These are phyloP conservation scores for Lethocerus indicus DNA, from an alignment of 1,140 invertebrate genomes.

Conservation along the genomic window DNA sequence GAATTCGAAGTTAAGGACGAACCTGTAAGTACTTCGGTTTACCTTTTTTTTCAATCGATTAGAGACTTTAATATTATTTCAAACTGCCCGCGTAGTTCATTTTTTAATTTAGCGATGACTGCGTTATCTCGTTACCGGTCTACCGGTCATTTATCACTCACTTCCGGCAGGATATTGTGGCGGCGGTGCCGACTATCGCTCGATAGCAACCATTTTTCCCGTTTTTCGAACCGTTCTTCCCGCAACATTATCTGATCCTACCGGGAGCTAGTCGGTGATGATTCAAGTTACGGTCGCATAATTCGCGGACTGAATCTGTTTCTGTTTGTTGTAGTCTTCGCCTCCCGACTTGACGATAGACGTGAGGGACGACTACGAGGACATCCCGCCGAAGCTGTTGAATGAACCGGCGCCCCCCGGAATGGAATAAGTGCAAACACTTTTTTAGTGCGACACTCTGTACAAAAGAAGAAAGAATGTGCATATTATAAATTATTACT, in stretches of 20 bases:
- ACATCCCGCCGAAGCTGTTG: neutral
- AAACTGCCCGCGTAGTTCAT: too few relatives aligned
- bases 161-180: neutral
- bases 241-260: neutral
- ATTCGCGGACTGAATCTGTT: too few relatives aligned
- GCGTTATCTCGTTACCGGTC: neutral
- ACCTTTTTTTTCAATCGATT: too few relatives aligned
- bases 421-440: constrained; percentile 12
- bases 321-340: constrained; percentile 13
- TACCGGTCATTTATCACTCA: neutral
- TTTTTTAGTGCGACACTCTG: too few relatives aligned
- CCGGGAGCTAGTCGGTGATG: too few relatives aligned
- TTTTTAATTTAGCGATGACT: neutral
- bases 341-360: constrained; percentile 17
- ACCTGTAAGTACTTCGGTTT: constrained; percentile 19
- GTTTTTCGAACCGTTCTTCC: neutral
- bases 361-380: constrained; percentile 17
- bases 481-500: too few relatives aligned
- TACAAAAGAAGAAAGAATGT: too few relatives aligned
- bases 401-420: constrained; percentile 15
- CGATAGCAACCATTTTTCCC: neutral
- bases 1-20: constrained; percentile 19
- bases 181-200: neutral
- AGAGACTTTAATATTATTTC: too few relatives aligned
- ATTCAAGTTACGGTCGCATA: too few relatives aligned